A percentile compares a stretch with the other conserved stretches of the same genome.
These are phyloP conservation scores for Oryctes rhinoceros DNA, from an alignment of 1,140 invertebrate genomes.

Conservation along the genomic window DNA sequence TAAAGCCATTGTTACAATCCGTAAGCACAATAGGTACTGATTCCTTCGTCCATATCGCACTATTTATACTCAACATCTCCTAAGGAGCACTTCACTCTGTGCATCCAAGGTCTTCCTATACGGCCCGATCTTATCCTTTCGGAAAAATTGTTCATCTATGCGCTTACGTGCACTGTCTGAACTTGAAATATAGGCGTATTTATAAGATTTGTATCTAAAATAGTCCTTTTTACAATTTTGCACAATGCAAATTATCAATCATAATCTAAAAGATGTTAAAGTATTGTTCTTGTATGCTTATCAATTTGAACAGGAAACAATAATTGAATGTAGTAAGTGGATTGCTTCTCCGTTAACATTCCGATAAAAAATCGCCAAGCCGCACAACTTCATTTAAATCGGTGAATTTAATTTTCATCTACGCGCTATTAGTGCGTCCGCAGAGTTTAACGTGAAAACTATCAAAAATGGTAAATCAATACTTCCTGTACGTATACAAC, in stretches of 20 bases:
- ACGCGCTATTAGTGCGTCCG: too few species aligned
- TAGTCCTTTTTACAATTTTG: background rate
- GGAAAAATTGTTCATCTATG: background rate
- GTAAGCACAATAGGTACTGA: slow-evolving; percentile 15
- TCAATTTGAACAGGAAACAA: too few species aligned
- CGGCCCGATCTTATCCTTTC: background rate
- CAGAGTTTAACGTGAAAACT: too few species aligned
- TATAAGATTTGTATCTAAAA: background rate
- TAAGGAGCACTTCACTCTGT: slow-evolving; percentile 19
- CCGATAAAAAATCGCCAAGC: background rate
- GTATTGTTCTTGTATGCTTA: too few species aligned
- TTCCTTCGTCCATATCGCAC: slow-evolving; percentile 3
- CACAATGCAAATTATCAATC: background rate
- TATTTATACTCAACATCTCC: slow-evolving; percentile 22
- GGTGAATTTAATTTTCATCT: background rate
- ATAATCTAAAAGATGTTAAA: background rate
- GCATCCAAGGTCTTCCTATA: slow-evolving; percentile 25
- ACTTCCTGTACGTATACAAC: too few species aligned
- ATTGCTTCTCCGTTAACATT: background rate
- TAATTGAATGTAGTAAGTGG: background rate
- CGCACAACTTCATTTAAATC: too few species aligned
- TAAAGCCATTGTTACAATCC: slow-evolving; percentile 20
- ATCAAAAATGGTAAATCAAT: too few species aligned
- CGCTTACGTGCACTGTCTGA: background rate
- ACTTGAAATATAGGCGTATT: background rate